phyloP scores from a whole-genome alignment of 1,140 invertebrate species.

The Protaetia brevitarsis region DNA sequence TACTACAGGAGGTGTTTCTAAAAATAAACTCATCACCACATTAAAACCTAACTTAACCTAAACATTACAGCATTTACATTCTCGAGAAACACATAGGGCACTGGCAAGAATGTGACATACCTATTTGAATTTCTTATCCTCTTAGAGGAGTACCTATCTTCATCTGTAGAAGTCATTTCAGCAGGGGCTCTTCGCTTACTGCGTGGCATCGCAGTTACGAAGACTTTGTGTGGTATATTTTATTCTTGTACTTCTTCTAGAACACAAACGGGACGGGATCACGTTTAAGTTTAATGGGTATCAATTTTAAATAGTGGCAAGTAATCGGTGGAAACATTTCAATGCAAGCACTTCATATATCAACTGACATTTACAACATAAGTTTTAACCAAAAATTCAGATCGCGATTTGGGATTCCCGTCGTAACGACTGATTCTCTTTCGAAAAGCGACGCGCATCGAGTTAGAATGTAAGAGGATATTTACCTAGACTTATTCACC shows the following conservation, averaged over 20 bases:
- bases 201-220: constrained; percentile 51
- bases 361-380: not conserved
- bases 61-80: not conserved
- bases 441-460: not conserved
- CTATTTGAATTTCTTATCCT: constrained; percentile 49
- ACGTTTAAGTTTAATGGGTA: not conserved
- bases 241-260: not conserved
- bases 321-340: not conserved
- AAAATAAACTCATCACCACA: constrained; percentile 9
- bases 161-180: constrained; percentile 53
- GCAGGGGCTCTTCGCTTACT: constrained; percentile 53
- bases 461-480: not conserved
- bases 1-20: constrained; percentile 7
- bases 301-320: not conserved
- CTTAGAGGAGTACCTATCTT: constrained; percentile 52
- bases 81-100: not conserved
- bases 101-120: constrained; percentile 29
- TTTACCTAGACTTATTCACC: constrained; percentile 8
- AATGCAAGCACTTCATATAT: not conserved
- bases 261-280: not conserved
- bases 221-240: not conserved
- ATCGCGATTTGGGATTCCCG: not conserved
- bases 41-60: not conserved
- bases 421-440: too few relatives aligned
- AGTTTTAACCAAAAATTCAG: not conserved